phyloP scores from a whole-genome alignment of 2,113 vertebrate species.

The Eretmochelys imbricata region DNA sequence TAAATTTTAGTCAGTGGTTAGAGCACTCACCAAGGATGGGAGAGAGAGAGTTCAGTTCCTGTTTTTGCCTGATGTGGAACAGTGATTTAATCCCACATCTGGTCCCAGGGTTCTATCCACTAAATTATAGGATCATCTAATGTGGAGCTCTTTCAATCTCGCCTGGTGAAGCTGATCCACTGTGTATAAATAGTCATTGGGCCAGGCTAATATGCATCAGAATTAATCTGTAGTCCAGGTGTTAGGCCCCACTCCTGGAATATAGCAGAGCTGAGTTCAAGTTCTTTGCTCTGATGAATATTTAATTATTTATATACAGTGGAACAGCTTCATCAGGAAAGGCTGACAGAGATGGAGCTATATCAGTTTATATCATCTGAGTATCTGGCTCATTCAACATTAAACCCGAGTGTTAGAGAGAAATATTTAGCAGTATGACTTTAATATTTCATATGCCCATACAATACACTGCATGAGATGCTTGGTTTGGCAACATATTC shows the following conservation, averaged over 20 bases:
- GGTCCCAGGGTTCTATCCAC: neutral
- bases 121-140: neutral
- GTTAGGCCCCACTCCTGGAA: neutral
- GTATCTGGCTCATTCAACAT: accelerated
- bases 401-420: neutral
- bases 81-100: neutral
- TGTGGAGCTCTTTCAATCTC: too few relatives aligned
- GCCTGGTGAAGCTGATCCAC: neutral
- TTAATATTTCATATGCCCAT: neutral
- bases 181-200: neutral
- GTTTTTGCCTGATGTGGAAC: neutral
- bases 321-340: neutral
- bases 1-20: neutral
- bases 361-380: neutral
- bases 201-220: neutral
- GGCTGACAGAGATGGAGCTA: neutral
- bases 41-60: too few relatives aligned
- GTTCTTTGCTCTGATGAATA: neutral
- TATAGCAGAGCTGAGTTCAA: neutral
- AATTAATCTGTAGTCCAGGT: neutral
- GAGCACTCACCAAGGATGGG: too few relatives aligned
- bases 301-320: neutral
- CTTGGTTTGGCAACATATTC: neutral
- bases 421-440: neutral
- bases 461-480: accelerated